Base-by-base conservation (phyloP, 2,113 vertebrate genomes). In the Syngnathoides biaculeatus region DNA sequence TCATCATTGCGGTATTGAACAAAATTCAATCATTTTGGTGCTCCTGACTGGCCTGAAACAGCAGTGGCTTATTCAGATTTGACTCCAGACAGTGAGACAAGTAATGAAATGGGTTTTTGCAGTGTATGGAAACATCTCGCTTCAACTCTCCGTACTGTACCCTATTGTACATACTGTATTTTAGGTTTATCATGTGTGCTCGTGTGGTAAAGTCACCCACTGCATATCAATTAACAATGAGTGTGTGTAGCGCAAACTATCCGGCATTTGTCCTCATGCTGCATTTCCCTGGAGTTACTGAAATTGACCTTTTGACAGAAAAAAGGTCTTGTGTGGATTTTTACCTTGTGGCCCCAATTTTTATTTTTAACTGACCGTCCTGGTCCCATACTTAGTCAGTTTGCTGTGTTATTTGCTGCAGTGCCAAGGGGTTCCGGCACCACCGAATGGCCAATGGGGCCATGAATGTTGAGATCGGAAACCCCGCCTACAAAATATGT, bases 391-490 rank as follows among this genome's bases (percentile, higher is more conserved):
- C 6, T 10, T 22, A 7, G 5, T 40, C 20, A 79, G 64, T 84
- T 82, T 85, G 69, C 61, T 67, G 47, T 74, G n/a, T 1, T 38
- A 30, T 58, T 64, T 65, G 58, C 19, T 67, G 24, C 27, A 98
- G 96, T 15, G 95, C 96, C 59, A 99, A 98, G 90, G 95, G 95
- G 74, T 98, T 98, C 92, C 96, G 98, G 89, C 95, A 98, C 88
- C 97, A 98, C 86, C 86, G 96, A 67, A 98, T 99, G 96, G 96
- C 94, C 0, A 99, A 98, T 0, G 97, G 97, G 1, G 94, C 95
- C 83, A 96, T 98, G 95, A 98, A 98, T 0, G 95, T 99, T 43
- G 97, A 99, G 88, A 99, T 99, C 0, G 96, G 96, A 48, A 99
- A 98, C 74, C 97, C 97, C 0, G 97, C 97, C 38, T 99, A 99